Percentiles rank a stretch among this genome's conserved stretches.
These are phyloP conservation scores for Apostichopus japonicus DNA, from an alignment of 35 echinoderm and acorn worm genomes.

Conservation along the genomic window DNA sequence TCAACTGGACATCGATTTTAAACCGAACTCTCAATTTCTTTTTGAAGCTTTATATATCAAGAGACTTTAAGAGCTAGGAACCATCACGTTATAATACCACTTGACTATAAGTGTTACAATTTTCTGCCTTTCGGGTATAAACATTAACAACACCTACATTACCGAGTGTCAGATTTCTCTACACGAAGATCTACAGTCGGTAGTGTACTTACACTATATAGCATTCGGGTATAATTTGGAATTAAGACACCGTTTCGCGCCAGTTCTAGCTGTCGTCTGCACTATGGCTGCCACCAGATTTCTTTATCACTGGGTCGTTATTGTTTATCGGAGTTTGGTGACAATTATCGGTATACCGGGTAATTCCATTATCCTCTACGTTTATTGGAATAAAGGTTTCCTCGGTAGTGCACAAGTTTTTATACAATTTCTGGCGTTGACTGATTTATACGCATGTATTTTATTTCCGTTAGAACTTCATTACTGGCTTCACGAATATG, in stretches of 20 bases:
- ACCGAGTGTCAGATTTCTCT: no score
- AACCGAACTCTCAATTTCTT: no score
- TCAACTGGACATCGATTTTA: no score
- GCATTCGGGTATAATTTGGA: no score
- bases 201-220: no score
- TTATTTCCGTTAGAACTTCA: slow-evolving; percentile 42
- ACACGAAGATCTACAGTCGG: no score
- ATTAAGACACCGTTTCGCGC: not conserved
- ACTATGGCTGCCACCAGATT: not conserved
- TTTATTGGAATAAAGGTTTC: slow-evolving; percentile 22
- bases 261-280: not conserved
- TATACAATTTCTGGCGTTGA: slow-evolving; percentile 10
- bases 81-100: no score
- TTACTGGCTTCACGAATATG: slow-evolving; percentile 52
- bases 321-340: slow-evolving; percentile 30
- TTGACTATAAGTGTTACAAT: no score
- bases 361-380: slow-evolving; percentile 32
- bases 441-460: slow-evolving; percentile 26
- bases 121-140: no score
- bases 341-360: slow-evolving; percentile 48
- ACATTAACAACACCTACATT: no score
- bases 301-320: slow-evolving; percentile 13
- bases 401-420: slow-evolving; percentile 50
- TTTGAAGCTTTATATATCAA: no score
- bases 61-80: no score